These are phyloP conservation scores for Gymnorhina tibicen DNA, from an alignment of 2,113 vertebrate genomes.

Conservation along the genomic window DNA sequence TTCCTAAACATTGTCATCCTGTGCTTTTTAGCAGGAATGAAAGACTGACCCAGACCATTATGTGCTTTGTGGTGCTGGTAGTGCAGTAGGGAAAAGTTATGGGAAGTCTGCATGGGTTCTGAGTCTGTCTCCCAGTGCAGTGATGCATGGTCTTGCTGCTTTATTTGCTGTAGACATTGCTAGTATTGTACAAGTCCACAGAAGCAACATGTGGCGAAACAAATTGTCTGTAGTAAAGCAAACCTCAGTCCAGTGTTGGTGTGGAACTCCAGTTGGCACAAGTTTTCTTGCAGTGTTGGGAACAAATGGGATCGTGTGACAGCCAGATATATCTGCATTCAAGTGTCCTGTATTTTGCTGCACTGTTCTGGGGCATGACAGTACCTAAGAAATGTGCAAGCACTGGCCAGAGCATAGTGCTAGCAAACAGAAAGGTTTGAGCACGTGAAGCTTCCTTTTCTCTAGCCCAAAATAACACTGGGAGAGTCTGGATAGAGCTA, in stretches of 20 bases:
- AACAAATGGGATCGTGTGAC: background rate
- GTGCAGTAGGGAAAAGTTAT: background rate
- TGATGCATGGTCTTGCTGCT: background rate
- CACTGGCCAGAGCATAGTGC: background rate
- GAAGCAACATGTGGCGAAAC: background rate
- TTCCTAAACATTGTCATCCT: background rate
- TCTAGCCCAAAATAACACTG: background rate
- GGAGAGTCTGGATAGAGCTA: background rate
- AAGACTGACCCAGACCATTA: background rate
- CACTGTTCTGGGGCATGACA: background rate
- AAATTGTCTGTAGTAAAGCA: background rate
- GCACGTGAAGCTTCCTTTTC: background rate
- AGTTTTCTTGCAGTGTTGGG: background rate
- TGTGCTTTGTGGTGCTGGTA: background rate
- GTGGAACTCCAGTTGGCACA: background rate
- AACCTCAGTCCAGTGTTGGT: background rate
- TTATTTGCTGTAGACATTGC: background rate
- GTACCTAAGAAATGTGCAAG: background rate
- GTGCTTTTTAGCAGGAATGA: background rate
- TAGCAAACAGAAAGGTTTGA: background rate
- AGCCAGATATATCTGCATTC: background rate
- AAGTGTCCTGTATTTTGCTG: background rate
- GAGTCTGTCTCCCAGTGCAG: background rate
- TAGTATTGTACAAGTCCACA: background rate
- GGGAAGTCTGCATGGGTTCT: background rate